phyloP scores from a whole-genome alignment of 1,140 invertebrate genomes.

The Mycetomoellerius zeteki region DNA sequence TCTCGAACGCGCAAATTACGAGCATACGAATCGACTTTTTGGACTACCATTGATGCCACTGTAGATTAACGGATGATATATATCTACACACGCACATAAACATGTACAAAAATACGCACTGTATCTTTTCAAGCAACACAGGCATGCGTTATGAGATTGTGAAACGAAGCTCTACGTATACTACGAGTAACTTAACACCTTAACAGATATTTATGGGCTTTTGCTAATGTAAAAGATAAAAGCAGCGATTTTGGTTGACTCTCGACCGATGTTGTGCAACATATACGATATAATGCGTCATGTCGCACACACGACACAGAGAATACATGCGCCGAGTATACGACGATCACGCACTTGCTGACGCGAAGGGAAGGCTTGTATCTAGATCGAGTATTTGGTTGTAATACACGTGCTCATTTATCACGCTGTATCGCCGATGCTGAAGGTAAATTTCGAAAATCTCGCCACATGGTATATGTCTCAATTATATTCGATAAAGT shows the following conservation, averaged over 20 bases:
- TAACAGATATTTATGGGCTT: constrained; percentile 75
- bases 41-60: constrained; percentile 69
- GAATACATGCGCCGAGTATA: background rate
- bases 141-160: background rate
- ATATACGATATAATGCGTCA: constrained; percentile 52
- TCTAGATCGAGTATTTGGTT: constrained; percentile 50
- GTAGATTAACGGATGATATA: constrained; percentile 67
- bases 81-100: constrained; percentile 10
- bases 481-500: constrained; percentile 64
- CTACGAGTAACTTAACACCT: constrained; percentile 76
- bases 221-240: constrained; percentile 73
- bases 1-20: constrained; percentile 65
- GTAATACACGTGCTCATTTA: constrained; percentile 50
- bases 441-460: constrained; percentile 59
- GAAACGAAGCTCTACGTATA: constrained; percentile 64
- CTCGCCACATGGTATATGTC: constrained; percentile 41
- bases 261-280: constrained; percentile 29
- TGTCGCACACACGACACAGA: constrained; percentile 15
- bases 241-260: constrained; percentile 68
- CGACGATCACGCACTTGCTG: background rate
- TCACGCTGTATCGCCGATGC: constrained; percentile 51
- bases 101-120: background rate
- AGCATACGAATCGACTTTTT: constrained; percentile 72
- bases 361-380: constrained; percentile 31
- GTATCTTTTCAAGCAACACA: background rate